Base-by-base conservation (phyloP, 2,888 invertebrate genomes). In the Trissolcus brochymenae region DNA sequence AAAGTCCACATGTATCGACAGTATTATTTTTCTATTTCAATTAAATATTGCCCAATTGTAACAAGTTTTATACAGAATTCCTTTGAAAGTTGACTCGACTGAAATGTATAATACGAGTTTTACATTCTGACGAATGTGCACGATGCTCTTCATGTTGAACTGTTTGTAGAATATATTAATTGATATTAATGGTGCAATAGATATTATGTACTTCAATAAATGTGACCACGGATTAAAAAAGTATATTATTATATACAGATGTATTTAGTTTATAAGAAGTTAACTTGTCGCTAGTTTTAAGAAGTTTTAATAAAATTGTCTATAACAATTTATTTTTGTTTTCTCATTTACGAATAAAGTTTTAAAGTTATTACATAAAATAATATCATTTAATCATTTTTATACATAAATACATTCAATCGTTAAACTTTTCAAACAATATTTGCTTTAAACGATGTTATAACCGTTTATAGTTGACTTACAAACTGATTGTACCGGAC, bases 71-170 rank as follows among this genome's bases (percentile, higher is more conserved):
- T 16, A 49, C 14, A 49, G 6, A 49, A 35, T 35, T 11, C 35
- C 9, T 35, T 35, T 35, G 35, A 35, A 35, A 35, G 35, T 35
- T 35, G 35, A 56, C 40, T 17, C n/a, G 50, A 17, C 49, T 41
- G 21, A 51, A 51, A 14, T 40, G 21, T 61, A 61, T 51, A 4
- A 61, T 51, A 62, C 53, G 54, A 43, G 21, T 54, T 25, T 54
- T 16, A 41, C 53, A 62, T 62, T 62, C 62, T 43, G 14, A 9
- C 54, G 62, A 62, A 62, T 62, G 62, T 62, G 53, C 25, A 54
- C 25, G 62, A 54, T 62, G 62, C 62, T 62, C 54, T 62, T 54
- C 62, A 17, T 62, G 62, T 54, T 62, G 41, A 53, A 43, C 19
- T 49, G 41, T 43, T 54, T 21, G 41, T 35, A n/a, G 35, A 61